A percentile compares a stretch with the other conserved stretches of the same genome.
phyloP scores from a whole-genome alignment of 2,888 invertebrate species.

The Saturnia pavonia region DNA sequence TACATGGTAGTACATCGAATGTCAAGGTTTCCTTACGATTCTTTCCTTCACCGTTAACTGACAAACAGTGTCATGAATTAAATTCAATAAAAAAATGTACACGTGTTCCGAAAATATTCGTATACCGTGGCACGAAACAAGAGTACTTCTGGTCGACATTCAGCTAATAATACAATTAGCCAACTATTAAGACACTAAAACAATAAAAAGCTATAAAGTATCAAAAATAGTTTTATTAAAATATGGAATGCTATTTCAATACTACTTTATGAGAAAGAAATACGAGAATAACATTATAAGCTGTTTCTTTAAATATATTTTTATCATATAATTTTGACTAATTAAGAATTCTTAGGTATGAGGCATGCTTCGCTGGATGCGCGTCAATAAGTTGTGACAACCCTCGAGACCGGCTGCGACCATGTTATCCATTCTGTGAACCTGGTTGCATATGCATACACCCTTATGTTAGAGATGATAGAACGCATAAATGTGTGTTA shows the following conservation, averaged over 20 bases:
- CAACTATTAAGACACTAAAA: background rate
- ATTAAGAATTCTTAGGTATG: constrained; percentile 47
- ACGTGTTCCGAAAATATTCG: too few species aligned
- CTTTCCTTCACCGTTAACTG: background rate
- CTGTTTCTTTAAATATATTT: background rate
- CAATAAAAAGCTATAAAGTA: background rate
- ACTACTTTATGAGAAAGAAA: background rate
- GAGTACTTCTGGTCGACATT: too few species aligned
- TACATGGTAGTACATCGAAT: background rate
- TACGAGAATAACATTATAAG: background rate
- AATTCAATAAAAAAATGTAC: background rate
- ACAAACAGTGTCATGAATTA: background rate
- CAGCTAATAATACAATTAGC: too few species aligned
- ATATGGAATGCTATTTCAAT: background rate
- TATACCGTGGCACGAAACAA: too few species aligned
- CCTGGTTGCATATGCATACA: constrained; percentile 69
- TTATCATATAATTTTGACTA: background rate
- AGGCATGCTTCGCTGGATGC: constrained; percentile 72
- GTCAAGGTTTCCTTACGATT: background rate
- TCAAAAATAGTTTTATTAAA: background rate
- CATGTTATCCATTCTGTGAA: constrained; percentile 77
- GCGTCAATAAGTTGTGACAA: constrained; percentile 74
- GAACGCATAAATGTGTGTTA: constrained; percentile 74
- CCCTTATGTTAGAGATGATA: constrained; percentile 70
- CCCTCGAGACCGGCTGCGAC: constrained; percentile 69